These are phyloP conservation scores for Saccopteryx bilineata DNA, from an alignment of 2,113 vertebrate species.

Conservation along the genomic window DNA sequence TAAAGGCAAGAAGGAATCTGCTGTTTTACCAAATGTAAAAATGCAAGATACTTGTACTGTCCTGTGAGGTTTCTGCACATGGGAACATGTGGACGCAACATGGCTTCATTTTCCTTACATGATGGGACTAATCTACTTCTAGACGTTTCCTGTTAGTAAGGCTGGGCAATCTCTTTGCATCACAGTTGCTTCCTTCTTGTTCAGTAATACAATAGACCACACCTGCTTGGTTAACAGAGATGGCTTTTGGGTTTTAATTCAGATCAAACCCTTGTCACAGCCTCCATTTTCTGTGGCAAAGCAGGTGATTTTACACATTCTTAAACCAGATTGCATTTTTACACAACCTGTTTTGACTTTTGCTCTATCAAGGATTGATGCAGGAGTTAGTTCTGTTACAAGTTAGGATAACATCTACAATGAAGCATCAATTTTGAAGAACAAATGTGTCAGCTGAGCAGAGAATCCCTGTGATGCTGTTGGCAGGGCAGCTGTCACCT, in stretches of 20 bases:
- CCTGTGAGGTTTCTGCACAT: slow-evolving; percentile 86
- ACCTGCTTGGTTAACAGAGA: slow-evolving; percentile 86
- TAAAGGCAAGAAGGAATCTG: slow-evolving; percentile 87
- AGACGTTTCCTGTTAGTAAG: slow-evolving; percentile 87
- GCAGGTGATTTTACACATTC: slow-evolving; percentile 85
- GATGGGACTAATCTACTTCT: slow-evolving; percentile 86
- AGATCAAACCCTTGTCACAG: slow-evolving; percentile 83
- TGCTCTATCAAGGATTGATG: slow-evolving; percentile 77
- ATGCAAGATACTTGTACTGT: slow-evolving; percentile 85
- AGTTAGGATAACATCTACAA: slow-evolving; percentile 83
- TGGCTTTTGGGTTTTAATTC: slow-evolving; percentile 83
- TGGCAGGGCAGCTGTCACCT: slow-evolving; percentile 81
- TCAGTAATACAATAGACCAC: slow-evolving; percentile 85
- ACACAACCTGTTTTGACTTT: slow-evolving; percentile 81
- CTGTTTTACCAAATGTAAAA: slow-evolving; percentile 86
- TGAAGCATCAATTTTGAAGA: slow-evolving; percentile 80
- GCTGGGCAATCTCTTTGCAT: slow-evolving; percentile 85
- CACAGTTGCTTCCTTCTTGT: slow-evolving; percentile 88
- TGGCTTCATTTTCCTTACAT: slow-evolving; percentile 91
- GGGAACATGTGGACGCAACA: slow-evolving; percentile 89
- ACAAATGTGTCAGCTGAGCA: slow-evolving; percentile 77
- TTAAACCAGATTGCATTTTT: slow-evolving; percentile 78
- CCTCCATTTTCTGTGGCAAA: slow-evolving; percentile 86
- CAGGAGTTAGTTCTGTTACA: slow-evolving; percentile 81
- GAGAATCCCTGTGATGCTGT: slow-evolving; percentile 83